These are phyloP conservation scores for Microtus montanus DNA, from an alignment of 2,113 vertebrate genomes.

Conservation along the genomic window DNA sequence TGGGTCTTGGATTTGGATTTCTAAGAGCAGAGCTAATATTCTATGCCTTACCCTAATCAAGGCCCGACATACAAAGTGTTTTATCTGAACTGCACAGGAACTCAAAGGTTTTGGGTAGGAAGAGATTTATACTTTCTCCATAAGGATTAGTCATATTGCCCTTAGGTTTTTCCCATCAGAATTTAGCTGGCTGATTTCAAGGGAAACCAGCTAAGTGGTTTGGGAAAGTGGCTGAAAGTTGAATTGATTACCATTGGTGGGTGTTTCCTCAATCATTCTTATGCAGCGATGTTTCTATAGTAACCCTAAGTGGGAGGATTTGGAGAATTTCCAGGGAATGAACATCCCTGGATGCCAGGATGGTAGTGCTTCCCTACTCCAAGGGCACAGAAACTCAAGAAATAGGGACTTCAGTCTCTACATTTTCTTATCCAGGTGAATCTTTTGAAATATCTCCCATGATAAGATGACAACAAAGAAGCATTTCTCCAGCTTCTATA, in stretches of 20 bases:
- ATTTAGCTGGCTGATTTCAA: background rate
- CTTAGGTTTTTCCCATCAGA: background rate
- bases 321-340: background rate
- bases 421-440: background rate
- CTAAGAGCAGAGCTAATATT: background rate
- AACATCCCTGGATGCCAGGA: background rate
- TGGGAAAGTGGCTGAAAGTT: background rate
- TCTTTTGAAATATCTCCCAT: background rate
- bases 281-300: background rate
- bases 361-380: background rate
- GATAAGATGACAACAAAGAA: background rate
- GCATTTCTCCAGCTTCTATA: background rate
- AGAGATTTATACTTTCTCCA: background rate
- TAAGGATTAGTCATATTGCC: background rate
- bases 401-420: background rate
- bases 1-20: background rate
- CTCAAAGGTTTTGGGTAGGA: background rate
- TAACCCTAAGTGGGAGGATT: background rate
- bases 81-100: background rate
- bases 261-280: background rate
- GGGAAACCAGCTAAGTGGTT: background rate
- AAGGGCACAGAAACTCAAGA: background rate
- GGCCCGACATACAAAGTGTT: accelerated
- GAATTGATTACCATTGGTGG: background rate
- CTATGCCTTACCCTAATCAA: background rate